Conservation (phyloP, 2,797 vertebrate species). For the Moxostoma hubbsi region DNA sequence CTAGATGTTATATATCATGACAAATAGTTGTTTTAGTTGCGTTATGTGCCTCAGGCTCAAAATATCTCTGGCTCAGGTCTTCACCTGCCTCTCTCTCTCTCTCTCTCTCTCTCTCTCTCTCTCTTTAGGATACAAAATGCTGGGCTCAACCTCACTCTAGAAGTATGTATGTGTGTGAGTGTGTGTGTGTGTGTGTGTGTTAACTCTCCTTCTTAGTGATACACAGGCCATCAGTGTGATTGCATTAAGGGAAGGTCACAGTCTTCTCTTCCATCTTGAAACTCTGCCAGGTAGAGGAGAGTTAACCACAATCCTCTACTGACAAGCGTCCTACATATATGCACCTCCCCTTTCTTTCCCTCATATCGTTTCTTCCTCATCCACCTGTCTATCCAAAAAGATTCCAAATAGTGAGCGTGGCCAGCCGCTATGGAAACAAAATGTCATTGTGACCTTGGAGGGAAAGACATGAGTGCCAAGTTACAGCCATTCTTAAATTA, state of each 20-base stretch:
- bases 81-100: background rate
- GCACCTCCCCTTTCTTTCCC: background rate
- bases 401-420: constrained; percentile 20
- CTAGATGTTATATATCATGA: background rate
- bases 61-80: background rate
- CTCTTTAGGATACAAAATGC: constrained; percentile 1
- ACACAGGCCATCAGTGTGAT: constrained; percentile 9
- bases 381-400: constrained; percentile 14
- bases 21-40: background rate
- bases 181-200: background rate
- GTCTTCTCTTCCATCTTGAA: constrained; percentile 44
- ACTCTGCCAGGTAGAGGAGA: constrained; percentile 39
- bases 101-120: background rate
- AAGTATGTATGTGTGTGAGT: background rate
- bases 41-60: background rate
- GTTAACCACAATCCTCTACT: constrained; percentile 5
- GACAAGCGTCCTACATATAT: background rate
- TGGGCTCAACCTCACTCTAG: background rate
- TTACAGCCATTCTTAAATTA: constrained; percentile 37
- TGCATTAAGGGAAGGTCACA: constrained; percentile 44
- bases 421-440: constrained; percentile 8
- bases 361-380: background rate
- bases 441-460: constrained; percentile 17
- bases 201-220: constrained; percentile 1
- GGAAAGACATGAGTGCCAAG: constrained; percentile 22